phyloP scores from a whole-genome alignment of 53 echinoderm and acorn worm species.

The Mesocentrotus franciscanus region DNA sequence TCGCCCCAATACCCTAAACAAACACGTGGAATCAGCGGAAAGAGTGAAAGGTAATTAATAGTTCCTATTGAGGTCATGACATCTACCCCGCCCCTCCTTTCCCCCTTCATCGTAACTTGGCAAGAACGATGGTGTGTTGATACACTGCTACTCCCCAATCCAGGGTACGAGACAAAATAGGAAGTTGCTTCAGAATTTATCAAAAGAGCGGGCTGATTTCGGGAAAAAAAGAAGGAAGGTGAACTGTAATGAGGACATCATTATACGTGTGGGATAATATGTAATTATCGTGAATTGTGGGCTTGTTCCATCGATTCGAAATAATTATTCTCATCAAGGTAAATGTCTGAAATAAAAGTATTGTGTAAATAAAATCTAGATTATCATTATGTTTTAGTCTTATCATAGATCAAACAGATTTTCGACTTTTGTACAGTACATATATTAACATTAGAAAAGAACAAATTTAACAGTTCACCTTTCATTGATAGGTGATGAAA shows the following conservation, averaged over 20 bases:
- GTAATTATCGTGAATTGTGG: too few species aligned
- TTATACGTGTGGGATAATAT: background rate
- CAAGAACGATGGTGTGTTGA: conserved; percentile 31
- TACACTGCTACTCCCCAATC: conserved; percentile 9
- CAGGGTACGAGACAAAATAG: background rate
- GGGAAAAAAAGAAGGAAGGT: background rate
- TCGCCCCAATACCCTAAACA: conserved; percentile 15
- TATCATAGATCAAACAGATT: too few species aligned
- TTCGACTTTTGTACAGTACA: too few species aligned
- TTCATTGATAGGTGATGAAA: too few species aligned
- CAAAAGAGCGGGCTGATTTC: background rate
- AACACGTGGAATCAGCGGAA: conserved; percentile 33
- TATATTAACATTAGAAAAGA: too few species aligned
- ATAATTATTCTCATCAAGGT: too few species aligned
- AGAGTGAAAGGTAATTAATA: conserved; percentile 53
- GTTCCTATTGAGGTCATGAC: conserved; percentile 53
- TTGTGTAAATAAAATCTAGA: too few species aligned
- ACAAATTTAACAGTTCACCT: too few species aligned
- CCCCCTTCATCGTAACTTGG: background rate
- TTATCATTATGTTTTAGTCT: too few species aligned
- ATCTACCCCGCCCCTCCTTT: conserved; percentile 19
- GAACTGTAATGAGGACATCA: background rate
- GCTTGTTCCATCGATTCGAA: too few species aligned
- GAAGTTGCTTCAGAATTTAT: background rate
- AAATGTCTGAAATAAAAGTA: too few species aligned